Base-by-base conservation (phyloP, 2,888 invertebrate genomes). In the Myathropa florea region DNA sequence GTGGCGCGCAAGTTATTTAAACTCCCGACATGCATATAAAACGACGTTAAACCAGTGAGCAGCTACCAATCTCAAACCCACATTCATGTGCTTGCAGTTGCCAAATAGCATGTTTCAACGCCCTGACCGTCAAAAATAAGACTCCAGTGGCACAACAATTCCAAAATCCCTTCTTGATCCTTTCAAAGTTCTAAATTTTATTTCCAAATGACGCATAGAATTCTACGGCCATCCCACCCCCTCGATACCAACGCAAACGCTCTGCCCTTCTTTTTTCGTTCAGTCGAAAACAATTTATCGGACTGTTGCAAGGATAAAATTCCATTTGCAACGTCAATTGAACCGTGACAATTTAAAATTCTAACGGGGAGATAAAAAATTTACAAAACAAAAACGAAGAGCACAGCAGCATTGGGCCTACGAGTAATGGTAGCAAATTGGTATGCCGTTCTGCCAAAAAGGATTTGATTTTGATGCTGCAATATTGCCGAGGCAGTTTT, bases 341-440 rank as follows among this genome's bases (percentile, higher is more conserved):
- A 88, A 88, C 88, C 88, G 88, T 87, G 88, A 89, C 89, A 88
- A 88, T 88, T 88, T 88, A 87, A 89, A 89, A 88, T 88, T 88
- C 88, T 89, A 89, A 88, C 78, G 67, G 39, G 18, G 30, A 83
- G 85, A 85, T 88, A 88, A 89, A 88, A 89, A 88, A 88, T 80
- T 70, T 82, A 72, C 73, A 87, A 78, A 65, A 68, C 24, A 71
- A 67, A 60, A 55, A 73, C 14, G 39, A 18, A 79, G 26, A 46
- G 65, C 24, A 55, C 46, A 75, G 36, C 70, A 61, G 53, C 36
- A 53, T 57, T n/a, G 36, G 14, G 28, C n/a, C n/a, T 33, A 39
- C 12, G 65, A 67, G 71, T 64, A 59, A 68, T 71, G 63, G 67
- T 26, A 57, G 57, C 76, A 82, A 82, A 82, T 72, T 85, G 77